Evolutionary conservation across 2,888 invertebrate genomes (phyloP).

Genomic region (Sminthurinus aureus): DNA sequence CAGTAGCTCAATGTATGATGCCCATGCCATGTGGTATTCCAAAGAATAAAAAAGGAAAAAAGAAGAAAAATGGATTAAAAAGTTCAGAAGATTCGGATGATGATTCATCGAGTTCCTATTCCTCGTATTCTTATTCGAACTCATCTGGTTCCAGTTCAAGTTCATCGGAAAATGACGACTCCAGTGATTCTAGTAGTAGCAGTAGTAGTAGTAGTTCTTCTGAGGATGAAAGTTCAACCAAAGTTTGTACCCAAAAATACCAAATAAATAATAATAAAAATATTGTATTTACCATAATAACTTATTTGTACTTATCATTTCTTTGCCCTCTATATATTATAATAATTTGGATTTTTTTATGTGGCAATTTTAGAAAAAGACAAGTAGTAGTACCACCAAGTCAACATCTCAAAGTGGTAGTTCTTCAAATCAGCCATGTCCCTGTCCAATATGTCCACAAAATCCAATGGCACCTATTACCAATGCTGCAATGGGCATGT

Average conservation of each 20-base stretch:
- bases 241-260: neutral
- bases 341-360: neutral
- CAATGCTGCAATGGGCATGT: constrained; percentile 27
- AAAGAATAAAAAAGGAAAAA: neutral
- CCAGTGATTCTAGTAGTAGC: neutral
- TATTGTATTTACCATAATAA: neutral
- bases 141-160: neutral
- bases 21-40: neutral
- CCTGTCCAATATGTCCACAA: neutral
- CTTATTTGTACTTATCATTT: neutral
- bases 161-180: neutral
- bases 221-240: neutral
- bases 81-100: neutral
- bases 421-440: neutral
- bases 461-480: neutral
- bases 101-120: neutral
- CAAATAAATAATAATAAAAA: neutral
- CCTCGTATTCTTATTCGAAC: neutral
- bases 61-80: neutral
- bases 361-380: neutral
- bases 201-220: neutral
- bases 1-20: neutral
- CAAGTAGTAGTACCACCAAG: neutral
- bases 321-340: neutral
- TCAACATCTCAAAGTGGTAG: neutral